Evolutionary conservation across 2,113 vertebrate genomes (phyloP), one percentile per base, ranked within the genome.

Genomic region (Hepsetus odoe): DNA sequence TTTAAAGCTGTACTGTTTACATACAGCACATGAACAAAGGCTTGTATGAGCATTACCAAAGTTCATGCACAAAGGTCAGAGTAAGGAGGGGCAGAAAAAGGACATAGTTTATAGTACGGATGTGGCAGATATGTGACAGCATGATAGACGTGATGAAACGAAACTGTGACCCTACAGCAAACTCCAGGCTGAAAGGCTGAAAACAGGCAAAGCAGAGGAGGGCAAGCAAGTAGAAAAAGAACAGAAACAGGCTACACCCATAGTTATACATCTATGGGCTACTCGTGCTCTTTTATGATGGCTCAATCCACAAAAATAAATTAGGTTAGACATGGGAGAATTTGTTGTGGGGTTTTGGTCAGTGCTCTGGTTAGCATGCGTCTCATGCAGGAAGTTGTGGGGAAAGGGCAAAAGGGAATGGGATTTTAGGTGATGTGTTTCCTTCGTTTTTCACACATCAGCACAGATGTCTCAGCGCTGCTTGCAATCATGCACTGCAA

Each of bases 1-100:
- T 69, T 20, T 18, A 18, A 42, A 32, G 5, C 5, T 55, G 18
- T n/a, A 24, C 7, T 22, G 20, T 55, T n/a, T 38, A 11, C 26
- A 16, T 4, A 38, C 18, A 38, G 4, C 26, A 18, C 20, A 28
- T 32, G 38, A 46, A 11, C 38, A 61, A 42, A 42, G 30, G 30
- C n/a, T 9, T 32, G 16, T 20, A 35, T 18, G 8, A 10, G 6
- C 20, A 22, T 56, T 56, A 59, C 24, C 24, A 70, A 71, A 44
- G 56, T 44, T 20, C 4, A 14, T 62, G 40, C 51, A 11, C 20
- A 74, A 51, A 20, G 1, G 53, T 28, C 24, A 24, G n/a, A 76
- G 79, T 70, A 40, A 74, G 10, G 72, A 77, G 46, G 84, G 87
- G 88, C 74, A 86, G 80, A 91, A 94, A 93, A 85, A 88, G 92